Percentiles rank a stretch among this genome's conserved stretches.
Conservation (phyloP, 2,113 vertebrate genomes). For the Aix galericulata region DNA sequence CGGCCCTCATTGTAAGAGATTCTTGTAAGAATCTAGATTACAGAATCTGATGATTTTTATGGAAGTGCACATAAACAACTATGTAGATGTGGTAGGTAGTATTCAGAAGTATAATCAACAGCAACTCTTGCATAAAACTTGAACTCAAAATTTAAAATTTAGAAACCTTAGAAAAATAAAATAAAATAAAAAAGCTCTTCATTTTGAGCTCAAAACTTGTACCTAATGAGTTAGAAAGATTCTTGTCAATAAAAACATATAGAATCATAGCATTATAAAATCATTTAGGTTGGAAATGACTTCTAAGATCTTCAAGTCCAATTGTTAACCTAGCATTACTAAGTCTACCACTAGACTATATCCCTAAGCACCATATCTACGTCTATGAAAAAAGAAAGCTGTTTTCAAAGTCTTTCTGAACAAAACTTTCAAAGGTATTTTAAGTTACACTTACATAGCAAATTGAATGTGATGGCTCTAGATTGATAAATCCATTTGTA, state of each 20-base stretch:
- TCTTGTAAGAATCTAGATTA: background rate
- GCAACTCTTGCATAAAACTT: background rate
- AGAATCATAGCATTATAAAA: too few relatives aligned
- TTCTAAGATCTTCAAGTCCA: too few relatives aligned
- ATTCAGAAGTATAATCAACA: background rate
- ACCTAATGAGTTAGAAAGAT: background rate
- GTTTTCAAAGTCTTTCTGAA: background rate
- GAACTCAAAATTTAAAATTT: background rate
- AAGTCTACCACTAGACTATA: too few relatives aligned
- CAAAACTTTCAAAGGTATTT: background rate
- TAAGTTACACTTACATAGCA: background rate
- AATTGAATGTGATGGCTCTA: background rate
- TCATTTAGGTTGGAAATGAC: too few relatives aligned
- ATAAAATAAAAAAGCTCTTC: fast-evolving
- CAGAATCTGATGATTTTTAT: background rate
- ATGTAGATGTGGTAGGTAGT: background rate
- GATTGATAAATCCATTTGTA: background rate
- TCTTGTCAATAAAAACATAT: background rate
- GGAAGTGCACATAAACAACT: background rate
- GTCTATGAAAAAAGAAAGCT: background rate
- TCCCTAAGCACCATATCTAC: too few relatives aligned
- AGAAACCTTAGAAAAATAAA: background rate
- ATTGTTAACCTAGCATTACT: too few relatives aligned
- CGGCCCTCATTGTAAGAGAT: too few relatives aligned
- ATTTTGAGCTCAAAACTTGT: background rate